Evolutionary conservation across 2,888 invertebrate species (phyloP).

Genomic region (Agrilus cyanescens): DNA sequence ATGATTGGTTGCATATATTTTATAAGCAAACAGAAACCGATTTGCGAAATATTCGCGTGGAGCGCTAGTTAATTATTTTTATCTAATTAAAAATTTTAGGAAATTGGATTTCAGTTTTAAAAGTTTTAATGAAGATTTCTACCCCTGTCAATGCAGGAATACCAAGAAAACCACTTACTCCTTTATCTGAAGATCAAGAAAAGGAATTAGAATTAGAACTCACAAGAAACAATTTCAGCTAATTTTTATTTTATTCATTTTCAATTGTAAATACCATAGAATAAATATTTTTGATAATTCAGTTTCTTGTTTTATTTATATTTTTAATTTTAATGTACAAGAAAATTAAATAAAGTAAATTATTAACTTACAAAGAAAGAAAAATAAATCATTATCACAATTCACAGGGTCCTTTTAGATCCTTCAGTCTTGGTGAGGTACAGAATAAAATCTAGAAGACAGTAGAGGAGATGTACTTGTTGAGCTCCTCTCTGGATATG

Average conservation of each 20-base stretch:
- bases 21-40: too few relatives aligned
- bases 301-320: not conserved
- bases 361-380: too few relatives aligned
- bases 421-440: slow-evolving; percentile 22
- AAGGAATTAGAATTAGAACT: slow-evolving; percentile 26
- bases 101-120: slow-evolving; percentile 58
- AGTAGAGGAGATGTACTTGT: slow-evolving; percentile 27
- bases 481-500: slow-evolving; percentile 28
- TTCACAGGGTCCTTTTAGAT: not conserved
- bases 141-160: slow-evolving; percentile 51
- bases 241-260: not conserved
- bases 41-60: too few relatives aligned
- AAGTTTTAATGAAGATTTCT: slow-evolving; percentile 51
- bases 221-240: slow-evolving; percentile 20
- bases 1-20: too few relatives aligned
- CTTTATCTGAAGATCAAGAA: slow-evolving; percentile 30
- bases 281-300: not conserved
- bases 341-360: too few relatives aligned
- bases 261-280: not conserved
- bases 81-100: slow-evolving; percentile 35
- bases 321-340: not conserved
- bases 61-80: too few relatives aligned
- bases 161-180: slow-evolving; percentile 44
- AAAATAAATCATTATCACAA: too few relatives aligned
- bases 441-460: slow-evolving; percentile 32